phyloP scores from a whole-genome alignment of 2,797 vertebrate genomes.

The Hippoglossus hippoglossus region DNA sequence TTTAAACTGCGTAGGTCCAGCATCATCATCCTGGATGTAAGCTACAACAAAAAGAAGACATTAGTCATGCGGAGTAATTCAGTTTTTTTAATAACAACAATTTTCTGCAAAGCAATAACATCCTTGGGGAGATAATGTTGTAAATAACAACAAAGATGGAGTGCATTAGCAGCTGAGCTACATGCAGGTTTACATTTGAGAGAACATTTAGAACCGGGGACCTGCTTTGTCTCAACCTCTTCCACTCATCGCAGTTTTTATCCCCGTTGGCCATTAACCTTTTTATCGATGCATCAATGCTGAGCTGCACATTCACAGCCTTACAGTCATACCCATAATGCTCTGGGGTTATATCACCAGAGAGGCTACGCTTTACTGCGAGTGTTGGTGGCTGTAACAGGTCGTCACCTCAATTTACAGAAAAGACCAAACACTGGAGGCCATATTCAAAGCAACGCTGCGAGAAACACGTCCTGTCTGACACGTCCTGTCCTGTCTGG shows the following conservation, averaged over 20 bases:
- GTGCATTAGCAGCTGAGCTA: neutral
- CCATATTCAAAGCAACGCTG: slow-evolving; percentile 5
- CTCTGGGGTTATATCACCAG: slow-evolving; percentile 16
- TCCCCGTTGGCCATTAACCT: too few relatives aligned
- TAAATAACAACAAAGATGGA: slow-evolving; percentile 18
- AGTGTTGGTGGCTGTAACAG: slow-evolving; percentile 17
- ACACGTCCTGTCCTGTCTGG: too few relatives aligned
- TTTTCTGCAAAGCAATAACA: slow-evolving; percentile 18
- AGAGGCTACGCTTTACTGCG: slow-evolving; percentile 20
- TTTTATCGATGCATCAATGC: slow-evolving; percentile 27
- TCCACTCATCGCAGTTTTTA: neutral
- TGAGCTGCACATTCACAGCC: slow-evolving; percentile 8
- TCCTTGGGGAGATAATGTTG: slow-evolving; percentile 3
- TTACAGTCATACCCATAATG: slow-evolving; percentile 8
- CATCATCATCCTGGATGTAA: neutral
- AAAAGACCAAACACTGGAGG: slow-evolving; percentile 1
- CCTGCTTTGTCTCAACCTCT: neutral
- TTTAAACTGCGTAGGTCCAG: neutral
- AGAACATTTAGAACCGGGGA: slow-evolving; percentile 1
- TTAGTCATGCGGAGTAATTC: slow-evolving; percentile 23
- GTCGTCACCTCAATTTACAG: slow-evolving; percentile 2
- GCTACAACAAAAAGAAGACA: neutral
- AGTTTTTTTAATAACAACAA: slow-evolving; percentile 18
- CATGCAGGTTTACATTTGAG: slow-evolving; percentile 3
- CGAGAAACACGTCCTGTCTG: too few relatives aligned